Evolutionary conservation across 2,113 vertebrate genomes (phyloP).

Genomic region (Rhodinocichla rosea): DNA sequence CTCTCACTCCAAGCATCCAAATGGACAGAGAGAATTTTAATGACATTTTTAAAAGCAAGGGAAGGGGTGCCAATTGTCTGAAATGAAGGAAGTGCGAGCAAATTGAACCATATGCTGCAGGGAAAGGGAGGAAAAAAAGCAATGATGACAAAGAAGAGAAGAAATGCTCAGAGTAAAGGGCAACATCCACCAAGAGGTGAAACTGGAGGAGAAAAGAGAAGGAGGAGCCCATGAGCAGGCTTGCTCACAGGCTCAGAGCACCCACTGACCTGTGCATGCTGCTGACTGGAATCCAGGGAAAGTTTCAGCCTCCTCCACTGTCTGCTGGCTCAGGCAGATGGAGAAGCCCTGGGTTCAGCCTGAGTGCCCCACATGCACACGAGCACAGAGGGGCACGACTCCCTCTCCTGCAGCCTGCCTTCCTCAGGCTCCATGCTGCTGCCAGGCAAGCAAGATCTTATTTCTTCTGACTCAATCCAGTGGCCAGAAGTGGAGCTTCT

Average conservation of each 20-base stretch:
- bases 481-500: not conserved
- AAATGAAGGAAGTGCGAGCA: not conserved
- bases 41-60: not conserved
- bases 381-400: not conserved
- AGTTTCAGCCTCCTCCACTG: not conserved
- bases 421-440: not conserved
- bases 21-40: not conserved
- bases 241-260: not conserved
- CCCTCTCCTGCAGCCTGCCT: not conserved
- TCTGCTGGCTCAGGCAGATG: not conserved
- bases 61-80: not conserved
- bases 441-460: not conserved
- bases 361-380: too few species aligned
- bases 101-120: not conserved
- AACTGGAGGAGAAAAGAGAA: not conserved
- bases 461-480: not conserved
- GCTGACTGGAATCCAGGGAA: not conserved
- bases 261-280: not conserved
- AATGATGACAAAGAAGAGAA: not conserved
- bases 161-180: not conserved
- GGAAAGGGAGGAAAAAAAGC: fast-evolving
- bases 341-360: not conserved
- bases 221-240: not conserved
- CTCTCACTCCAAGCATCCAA: not conserved
- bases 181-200: not conserved